A percentile compares a stretch with the other conserved stretches of the same genome.
Conservation (phyloP, 2,797 vertebrate genomes). For the Buceros bicornis region DNA sequence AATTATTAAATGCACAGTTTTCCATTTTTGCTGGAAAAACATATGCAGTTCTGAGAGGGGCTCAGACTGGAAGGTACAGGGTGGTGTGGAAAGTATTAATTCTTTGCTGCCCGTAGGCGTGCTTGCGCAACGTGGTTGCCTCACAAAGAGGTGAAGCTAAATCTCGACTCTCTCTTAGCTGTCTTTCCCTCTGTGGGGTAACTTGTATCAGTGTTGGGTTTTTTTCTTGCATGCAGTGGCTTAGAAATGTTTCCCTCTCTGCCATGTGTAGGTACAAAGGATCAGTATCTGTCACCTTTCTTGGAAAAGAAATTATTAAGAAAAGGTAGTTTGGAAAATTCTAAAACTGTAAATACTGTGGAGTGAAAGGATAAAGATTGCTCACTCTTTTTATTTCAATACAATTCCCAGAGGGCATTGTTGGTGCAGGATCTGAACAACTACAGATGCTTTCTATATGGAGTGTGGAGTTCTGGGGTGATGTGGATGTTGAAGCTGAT, state of each 20-base stretch:
- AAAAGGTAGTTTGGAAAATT: background rate
- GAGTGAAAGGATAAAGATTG: background rate
- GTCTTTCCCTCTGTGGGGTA: background rate
- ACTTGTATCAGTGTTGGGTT: background rate
- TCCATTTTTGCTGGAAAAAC: background rate
- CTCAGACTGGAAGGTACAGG: background rate
- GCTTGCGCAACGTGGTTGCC: background rate
- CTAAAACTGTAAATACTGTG: background rate
- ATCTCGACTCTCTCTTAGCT: background rate
- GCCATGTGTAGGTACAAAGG: background rate
- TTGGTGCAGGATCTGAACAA: background rate
- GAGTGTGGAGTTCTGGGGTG: background rate
- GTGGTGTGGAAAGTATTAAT: background rate
- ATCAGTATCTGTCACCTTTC: background rate
- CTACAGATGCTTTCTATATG: fast-evolving
- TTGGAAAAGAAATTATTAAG: background rate
- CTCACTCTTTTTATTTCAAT: background rate
- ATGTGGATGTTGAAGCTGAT: background rate
- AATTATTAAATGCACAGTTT: background rate
- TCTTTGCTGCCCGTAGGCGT: background rate
- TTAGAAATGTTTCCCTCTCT: background rate
- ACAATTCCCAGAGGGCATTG: background rate
- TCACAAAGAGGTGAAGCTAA: background rate
- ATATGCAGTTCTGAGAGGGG: background rate
- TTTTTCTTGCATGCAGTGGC: background rate